A percentile compares a stretch with the other conserved stretches of the same genome.
Evolutionary conservation across 2,113 vertebrate genomes (phyloP).

Genomic region (Scortum barcoo): DNA sequence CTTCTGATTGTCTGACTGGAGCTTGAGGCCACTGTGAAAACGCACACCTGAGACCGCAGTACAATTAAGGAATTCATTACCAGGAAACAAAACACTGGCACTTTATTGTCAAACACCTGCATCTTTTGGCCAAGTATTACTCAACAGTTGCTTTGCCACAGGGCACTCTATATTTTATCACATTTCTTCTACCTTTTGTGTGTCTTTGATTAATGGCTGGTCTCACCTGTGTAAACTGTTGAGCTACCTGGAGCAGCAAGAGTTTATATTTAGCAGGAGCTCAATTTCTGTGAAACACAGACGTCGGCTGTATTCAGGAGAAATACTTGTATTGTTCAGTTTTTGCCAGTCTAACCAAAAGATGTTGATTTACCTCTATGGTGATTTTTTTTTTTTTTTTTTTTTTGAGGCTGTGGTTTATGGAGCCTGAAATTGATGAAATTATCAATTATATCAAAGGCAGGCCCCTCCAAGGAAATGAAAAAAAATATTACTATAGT

Average conservation of each 20-base stretch:
- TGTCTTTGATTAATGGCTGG: not conserved
- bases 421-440: not conserved
- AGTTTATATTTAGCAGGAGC: not conserved
- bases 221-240: not conserved
- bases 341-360: no score
- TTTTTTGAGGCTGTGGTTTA: not conserved
- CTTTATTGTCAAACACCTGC: not conserved
- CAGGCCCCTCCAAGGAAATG: no score
- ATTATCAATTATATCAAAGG: no score
- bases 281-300: not conserved
- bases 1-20: constrained; percentile 42
- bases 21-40: not conserved
- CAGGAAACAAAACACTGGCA: not conserved
- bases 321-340: no score
- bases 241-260: not conserved
- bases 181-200: not conserved
- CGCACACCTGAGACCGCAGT: constrained; percentile 29
- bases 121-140: not conserved
- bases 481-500: no score
- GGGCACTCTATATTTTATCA: not conserved
- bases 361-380: not conserved
- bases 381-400: no score
- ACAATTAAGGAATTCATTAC: not conserved
- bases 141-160: not conserved
- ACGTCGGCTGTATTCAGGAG: not conserved